Base-by-base conservation (phyloP, 2,797 vertebrate species). In the Ptychadena robeensis region DNA sequence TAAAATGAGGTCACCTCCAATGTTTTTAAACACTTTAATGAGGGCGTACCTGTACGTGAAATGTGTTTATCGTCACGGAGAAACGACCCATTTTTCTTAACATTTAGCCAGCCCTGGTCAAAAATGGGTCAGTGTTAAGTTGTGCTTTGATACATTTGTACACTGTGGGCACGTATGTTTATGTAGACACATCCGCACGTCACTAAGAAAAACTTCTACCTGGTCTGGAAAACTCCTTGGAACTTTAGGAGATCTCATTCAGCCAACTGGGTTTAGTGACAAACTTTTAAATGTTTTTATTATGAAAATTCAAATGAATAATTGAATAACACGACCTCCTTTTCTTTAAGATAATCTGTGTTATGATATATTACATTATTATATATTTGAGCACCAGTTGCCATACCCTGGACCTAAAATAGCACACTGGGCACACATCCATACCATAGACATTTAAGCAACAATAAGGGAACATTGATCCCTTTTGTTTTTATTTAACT, bases 61-160 rank as follows among this genome's bases (percentile, higher is more conserved):
- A 53, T 53, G 18, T 53, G 44, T 53, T n/a, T 53, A 53, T 53
- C 44, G 22, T 53, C 5, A 53, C 44, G 8, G 44, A 48, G 18
- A 53, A 53, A n/a, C 22, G 4, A 22, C 15, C 44, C 18, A 22
- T 53, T 53, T 22, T 53, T 53, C 44, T 53, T 53, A 53, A 53
- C 22, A 27, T 32, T 74, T 61, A 15, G 31, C n/a, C 14, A 18
- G 53, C 32, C 35, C 48, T 61, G 31, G 35, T 34, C 25, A 73
- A 11, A 34, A 59, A 73, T 73, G 44, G 70, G 44, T 31, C 70
- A 57, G 30, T 22, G 22, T 38, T 34, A 27, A 25, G 34, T 61
- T 61, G n/a, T 15, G 48, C 53, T 73, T 53, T 59, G 48, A 73
- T 61, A 61, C 61, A 32, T 31, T 35, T 73, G 48, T 32, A 53